phyloP scores from a whole-genome alignment of 1,140 invertebrate species.

The Leptopilina boulardi region DNA sequence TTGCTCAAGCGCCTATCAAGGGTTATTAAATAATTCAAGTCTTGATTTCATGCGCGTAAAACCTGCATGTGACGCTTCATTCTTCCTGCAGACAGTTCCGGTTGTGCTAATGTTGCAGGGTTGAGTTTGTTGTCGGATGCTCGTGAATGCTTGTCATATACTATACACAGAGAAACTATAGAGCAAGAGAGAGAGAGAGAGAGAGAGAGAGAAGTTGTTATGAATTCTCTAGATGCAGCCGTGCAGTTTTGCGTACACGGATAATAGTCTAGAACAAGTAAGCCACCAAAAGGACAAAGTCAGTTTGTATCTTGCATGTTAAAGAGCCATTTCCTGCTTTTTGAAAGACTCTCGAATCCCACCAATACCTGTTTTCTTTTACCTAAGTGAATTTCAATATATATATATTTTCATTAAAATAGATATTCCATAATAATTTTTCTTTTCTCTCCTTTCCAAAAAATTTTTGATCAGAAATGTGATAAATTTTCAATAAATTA shows the following conservation, averaged over 20 bases:
- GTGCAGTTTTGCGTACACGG: conserved; percentile 59
- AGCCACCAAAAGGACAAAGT: conserved; percentile 68
- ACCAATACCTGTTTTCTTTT: conserved; percentile 51
- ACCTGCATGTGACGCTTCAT: conserved; percentile 39
- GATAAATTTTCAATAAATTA: not conserved
- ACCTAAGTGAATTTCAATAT: conserved; percentile 7
- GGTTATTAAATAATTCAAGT: conserved; percentile 51
- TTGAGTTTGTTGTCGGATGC: conserved; percentile 27
- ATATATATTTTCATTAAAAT: not conserved
- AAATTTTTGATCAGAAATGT: not conserved
- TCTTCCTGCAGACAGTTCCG: conserved; percentile 29
- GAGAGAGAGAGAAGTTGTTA: conserved; percentile 62
- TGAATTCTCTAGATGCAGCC: conserved; percentile 67
- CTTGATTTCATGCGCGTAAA: conserved; percentile 47
- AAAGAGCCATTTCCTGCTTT: conserved; percentile 62
- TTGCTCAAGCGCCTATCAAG: conserved; percentile 9
- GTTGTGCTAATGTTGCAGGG: not conserved
- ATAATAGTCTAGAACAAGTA: conserved; percentile 70
- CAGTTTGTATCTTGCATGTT: conserved; percentile 69
- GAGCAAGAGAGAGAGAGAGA: not conserved
- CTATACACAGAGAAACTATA: conserved; percentile 38
- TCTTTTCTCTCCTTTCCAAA: not conserved
- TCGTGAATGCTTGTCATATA: conserved; percentile 25
- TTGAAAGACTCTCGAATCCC: conserved; percentile 49
- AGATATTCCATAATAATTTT: not conserved